Evolutionary conservation across 2,888 invertebrate genomes (phyloP).

Genomic region (Eilema sororculum): DNA sequence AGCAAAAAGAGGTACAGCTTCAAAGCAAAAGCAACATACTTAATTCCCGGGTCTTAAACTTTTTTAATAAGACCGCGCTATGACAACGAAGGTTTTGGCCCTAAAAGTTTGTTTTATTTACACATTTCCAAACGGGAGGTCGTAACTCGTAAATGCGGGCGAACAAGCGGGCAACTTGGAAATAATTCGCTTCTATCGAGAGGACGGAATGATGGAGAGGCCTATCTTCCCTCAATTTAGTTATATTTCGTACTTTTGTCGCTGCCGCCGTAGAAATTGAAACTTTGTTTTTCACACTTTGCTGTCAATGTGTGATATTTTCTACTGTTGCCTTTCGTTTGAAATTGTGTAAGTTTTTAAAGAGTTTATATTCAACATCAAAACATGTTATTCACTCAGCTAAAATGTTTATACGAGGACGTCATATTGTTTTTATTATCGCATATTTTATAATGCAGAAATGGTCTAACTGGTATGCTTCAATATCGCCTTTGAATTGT

Average conservation of each 20-base stretch:
- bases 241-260: slow-evolving; percentile 30
- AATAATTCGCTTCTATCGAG: slow-evolving; percentile 38
- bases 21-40: slow-evolving; percentile 43
- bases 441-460: no score
- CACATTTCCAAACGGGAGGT: slow-evolving; percentile 45
- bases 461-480: no score
- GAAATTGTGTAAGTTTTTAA: not conserved
- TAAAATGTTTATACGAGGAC: no score
- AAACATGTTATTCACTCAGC: not conserved
- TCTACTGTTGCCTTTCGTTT: not conserved
- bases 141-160: slow-evolving; percentile 45
- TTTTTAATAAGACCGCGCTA: slow-evolving; percentile 57
- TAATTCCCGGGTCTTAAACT: slow-evolving; percentile 51
- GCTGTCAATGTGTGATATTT: not conserved
- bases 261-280: slow-evolving; percentile 14
- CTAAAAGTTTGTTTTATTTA: slow-evolving; percentile 49
- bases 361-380: not conserved
- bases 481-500: no score
- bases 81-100: slow-evolving; percentile 29
- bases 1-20: slow-evolving; percentile 31
- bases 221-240: slow-evolving; percentile 31
- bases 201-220: slow-evolving; percentile 29
- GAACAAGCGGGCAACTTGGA: slow-evolving; percentile 49
- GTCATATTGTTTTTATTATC: no score
- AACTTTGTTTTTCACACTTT: not conserved